phyloP scores from a whole-genome alignment of 1,140 invertebrate genomes.

The Drosophila insularis region DNA sequence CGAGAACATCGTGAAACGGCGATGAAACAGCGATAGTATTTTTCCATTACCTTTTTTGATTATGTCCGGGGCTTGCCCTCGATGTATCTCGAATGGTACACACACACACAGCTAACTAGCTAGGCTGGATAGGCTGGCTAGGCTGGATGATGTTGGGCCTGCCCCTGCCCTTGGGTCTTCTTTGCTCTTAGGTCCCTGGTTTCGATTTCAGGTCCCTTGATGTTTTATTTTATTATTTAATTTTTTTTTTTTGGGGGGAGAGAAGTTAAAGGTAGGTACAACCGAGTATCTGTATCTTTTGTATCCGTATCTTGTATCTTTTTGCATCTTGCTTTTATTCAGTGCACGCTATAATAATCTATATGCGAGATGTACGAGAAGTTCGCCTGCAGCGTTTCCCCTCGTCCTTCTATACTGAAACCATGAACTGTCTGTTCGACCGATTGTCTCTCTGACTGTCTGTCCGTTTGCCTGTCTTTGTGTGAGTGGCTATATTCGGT shows the following conservation, averaged over 20 bases:
- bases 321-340: constrained; percentile 37
- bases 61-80: constrained; percentile 53
- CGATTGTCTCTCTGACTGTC: constrained; percentile 13
- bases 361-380: constrained; percentile 46
- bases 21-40: constrained; percentile 60
- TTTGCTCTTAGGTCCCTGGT: neutral
- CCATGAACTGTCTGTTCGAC: constrained; percentile 3
- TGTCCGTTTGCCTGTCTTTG: constrained; percentile 20
- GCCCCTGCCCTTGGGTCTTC: neutral
- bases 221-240: neutral
- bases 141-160: neutral
- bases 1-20: neutral
- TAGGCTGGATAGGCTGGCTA: neutral
- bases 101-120: neutral
- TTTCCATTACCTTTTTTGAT: constrained; percentile 76
- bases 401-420: neutral
- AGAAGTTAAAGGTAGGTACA: constrained; percentile 27
- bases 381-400: constrained; percentile 42
- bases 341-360: constrained; percentile 68
- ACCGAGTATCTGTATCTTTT: constrained; percentile 28
- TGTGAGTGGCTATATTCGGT: constrained; percentile 6
- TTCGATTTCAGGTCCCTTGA: constrained; percentile 34
- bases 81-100: neutral
- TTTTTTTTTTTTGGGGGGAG: no score
- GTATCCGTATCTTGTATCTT: constrained; percentile 42